Evolutionary conservation across 2,888 invertebrate genomes (phyloP).

Genomic region (Antitype chi): DNA sequence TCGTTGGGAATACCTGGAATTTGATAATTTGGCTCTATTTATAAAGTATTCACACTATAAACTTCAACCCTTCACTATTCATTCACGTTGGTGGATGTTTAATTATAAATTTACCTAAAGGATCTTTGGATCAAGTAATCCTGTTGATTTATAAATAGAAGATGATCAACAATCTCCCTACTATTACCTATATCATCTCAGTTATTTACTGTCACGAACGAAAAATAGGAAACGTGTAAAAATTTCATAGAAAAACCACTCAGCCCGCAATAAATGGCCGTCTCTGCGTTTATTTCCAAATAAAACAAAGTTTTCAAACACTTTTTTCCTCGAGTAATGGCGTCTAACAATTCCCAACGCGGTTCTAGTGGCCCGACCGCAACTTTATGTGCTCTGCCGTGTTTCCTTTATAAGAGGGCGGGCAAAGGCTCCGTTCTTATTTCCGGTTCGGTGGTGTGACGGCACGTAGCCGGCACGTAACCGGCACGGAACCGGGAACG

Average conservation of each 20-base stretch:
- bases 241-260: slow-evolving; percentile 33
- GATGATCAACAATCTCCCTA: not conserved
- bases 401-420: slow-evolving; percentile 84
- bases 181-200: not conserved
- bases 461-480: slow-evolving; percentile 74
- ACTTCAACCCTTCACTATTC: not conserved
- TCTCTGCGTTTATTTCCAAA: slow-evolving; percentile 31
- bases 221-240: not conserved
- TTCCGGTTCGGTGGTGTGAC: slow-evolving; percentile 84
- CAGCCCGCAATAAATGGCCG: slow-evolving; percentile 19
- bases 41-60: not conserved
- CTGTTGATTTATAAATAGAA: not conserved
- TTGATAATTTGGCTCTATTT: not conserved
- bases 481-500: slow-evolving; percentile 73
- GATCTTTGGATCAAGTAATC: not conserved
- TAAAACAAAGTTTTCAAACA: slow-evolving; percentile 19
- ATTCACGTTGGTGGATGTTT: not conserved
- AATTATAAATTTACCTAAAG: not conserved
- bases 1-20: not conserved
- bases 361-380: slow-evolving; percentile 74
- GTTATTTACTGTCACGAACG: not conserved
- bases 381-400: slow-evolving; percentile 77
- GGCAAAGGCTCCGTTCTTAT: slow-evolving; percentile 81
- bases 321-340: slow-evolving; percentile 30
- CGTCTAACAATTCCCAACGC: slow-evolving; percentile 36